Conservation (phyloP, 2,113 vertebrate species). For the Eolophus roseicapilla region DNA sequence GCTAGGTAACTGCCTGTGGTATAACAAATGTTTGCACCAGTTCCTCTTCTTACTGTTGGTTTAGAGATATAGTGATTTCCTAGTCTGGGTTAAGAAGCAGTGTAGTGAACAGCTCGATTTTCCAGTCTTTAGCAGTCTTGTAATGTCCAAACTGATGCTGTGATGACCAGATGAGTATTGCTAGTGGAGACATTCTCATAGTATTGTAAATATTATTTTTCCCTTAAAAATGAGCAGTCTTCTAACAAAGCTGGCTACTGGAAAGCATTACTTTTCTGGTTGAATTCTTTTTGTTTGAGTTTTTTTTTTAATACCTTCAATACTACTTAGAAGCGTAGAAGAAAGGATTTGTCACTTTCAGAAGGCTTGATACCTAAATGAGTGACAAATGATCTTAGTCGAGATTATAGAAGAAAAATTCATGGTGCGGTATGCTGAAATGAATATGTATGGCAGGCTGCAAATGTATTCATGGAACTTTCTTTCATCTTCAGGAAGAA, state of each 20-base stretch:
- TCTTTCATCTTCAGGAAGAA: slow-evolving; percentile 53
- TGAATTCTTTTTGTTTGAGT: background rate
- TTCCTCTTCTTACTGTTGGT: background rate
- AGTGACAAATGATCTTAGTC: slow-evolving; percentile 46
- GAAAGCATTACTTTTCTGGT: background rate
- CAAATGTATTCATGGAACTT: slow-evolving; percentile 40
- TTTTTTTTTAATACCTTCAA: background rate
- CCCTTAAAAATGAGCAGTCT: background rate
- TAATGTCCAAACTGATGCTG: background rate
- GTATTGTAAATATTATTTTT: background rate
- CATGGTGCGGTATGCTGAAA: slow-evolving; percentile 51
- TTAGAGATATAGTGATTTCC: background rate
- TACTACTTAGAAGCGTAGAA: background rate
- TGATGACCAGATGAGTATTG: background rate
- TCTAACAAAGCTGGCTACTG: background rate
- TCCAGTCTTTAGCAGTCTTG: background rate
- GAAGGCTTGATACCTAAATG: slow-evolving; percentile 44
- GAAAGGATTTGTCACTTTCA: slow-evolving; percentile 28
- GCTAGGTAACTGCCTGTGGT: background rate
- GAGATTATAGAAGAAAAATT: slow-evolving; percentile 65
- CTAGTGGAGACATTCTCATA: background rate
- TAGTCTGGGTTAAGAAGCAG: background rate
- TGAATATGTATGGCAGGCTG: slow-evolving; percentile 50
- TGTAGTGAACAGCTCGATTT: background rate
- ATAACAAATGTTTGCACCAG: background rate